These are phyloP conservation scores for Oriolus oriolus DNA, from an alignment of 2,113 vertebrate species.

Conservation along the genomic window DNA sequence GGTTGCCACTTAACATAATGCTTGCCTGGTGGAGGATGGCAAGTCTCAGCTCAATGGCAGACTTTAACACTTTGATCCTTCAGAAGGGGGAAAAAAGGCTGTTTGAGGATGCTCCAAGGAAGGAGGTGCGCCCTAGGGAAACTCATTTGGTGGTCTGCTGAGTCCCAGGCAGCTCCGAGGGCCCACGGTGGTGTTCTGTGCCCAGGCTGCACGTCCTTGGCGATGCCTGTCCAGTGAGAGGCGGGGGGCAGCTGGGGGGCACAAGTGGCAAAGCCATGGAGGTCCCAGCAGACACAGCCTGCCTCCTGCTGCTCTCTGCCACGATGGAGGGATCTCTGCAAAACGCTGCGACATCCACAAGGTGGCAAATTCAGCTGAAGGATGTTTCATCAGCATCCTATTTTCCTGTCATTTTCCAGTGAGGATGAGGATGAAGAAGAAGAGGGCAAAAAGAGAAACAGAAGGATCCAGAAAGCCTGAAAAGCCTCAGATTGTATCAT, in stretches of 20 bases:
- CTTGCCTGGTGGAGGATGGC: neutral
- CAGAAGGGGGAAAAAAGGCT: neutral
- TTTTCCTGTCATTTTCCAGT: neutral
- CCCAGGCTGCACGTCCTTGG: neutral
- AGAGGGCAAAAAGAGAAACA: neutral
- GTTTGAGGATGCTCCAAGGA: neutral
- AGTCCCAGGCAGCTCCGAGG: neutral
- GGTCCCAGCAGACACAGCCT: neutral
- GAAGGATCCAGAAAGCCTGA: neutral
- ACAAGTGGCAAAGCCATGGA: accelerated
- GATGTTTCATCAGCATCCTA: neutral
- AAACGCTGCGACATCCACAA: neutral
- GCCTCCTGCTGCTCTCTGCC: neutral
- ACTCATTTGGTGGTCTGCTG: neutral
- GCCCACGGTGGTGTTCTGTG: neutral
- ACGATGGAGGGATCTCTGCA: neutral
- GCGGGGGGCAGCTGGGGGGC: neutral
- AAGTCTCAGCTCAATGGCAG: neutral
- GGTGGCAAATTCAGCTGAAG: slow-evolving; percentile 11
- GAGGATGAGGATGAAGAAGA: neutral
- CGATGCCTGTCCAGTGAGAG: neutral
- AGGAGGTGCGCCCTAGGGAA: neutral
- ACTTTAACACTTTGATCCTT: neutral
- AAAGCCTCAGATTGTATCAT: neutral
- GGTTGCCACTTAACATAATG: neutral